Conservation (phyloP, 2,113 vertebrate genomes). For the Onychorhynchus coronatus region DNA sequence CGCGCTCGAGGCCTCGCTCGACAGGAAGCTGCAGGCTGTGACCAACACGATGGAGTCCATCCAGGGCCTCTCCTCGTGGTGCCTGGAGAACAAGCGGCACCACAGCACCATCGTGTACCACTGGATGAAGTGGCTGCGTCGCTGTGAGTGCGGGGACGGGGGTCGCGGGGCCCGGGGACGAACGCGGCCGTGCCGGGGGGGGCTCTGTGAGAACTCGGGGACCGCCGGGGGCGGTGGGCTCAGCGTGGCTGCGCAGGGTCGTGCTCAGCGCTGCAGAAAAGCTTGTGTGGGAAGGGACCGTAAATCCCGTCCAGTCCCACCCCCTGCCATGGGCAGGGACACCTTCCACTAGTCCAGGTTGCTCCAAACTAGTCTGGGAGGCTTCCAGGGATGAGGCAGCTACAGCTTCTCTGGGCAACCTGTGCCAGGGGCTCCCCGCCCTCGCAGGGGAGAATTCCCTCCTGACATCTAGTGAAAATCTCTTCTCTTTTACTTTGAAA, state of each 20-base stretch:
- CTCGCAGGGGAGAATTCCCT: background rate
- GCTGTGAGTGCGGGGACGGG: too few species aligned
- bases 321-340: background rate
- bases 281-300: background rate
- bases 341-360: rapidly evolving
- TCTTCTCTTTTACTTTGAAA: background rate
- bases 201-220: background rate
- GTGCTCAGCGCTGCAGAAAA: background rate
- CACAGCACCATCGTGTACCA: too few species aligned
- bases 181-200: too few species aligned
- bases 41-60: too few species aligned
- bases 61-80: too few species aligned
- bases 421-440: background rate
- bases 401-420: background rate
- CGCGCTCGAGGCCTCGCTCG: too few species aligned
- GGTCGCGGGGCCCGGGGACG: too few species aligned
- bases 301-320: background rate
- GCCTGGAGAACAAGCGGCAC: too few species aligned
- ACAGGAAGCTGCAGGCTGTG: too few species aligned
- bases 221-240: rapidly evolving
- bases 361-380: background rate
- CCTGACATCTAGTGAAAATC: background rate
- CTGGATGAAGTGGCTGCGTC: too few species aligned
- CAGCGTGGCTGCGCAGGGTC: background rate
- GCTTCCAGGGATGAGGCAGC: background rate